A percentile compares a stretch with the other conserved stretches of the same genome.
These are phyloP conservation scores for Hyposoter didymator DNA, from an alignment of 2,888 invertebrate species.

Conservation along the genomic window DNA sequence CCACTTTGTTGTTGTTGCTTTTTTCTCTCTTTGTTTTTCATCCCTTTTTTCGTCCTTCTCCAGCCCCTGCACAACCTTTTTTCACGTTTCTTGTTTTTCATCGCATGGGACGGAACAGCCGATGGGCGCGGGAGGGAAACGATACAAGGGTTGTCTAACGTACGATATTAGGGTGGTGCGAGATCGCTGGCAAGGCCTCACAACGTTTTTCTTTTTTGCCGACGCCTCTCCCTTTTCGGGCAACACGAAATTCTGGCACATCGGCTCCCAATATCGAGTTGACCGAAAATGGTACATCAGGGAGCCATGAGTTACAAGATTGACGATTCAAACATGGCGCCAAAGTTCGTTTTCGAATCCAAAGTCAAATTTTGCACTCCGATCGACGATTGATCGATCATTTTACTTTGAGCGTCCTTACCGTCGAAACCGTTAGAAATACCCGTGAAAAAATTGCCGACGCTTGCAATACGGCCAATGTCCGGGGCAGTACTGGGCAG, in stretches of 20 bases:
- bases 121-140: not conserved
- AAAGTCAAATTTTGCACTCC: not conserved
- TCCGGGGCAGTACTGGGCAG: no score
- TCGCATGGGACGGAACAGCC: not conserved
- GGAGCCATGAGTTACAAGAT: not conserved
- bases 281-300: not conserved
- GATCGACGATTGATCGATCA: not conserved
- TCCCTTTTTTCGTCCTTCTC: not conserved
- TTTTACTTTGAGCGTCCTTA: not conserved
- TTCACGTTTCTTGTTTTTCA: conserved; percentile 3
- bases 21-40: not conserved
- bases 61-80: not conserved
- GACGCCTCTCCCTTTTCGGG: conserved; percentile 8
- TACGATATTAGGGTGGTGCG: not conserved
- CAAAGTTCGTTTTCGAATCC: not conserved
- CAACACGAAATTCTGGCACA: not conserved
- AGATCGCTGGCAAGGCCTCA: not conserved
- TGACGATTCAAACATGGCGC: not conserved
- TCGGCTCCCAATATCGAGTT: not conserved
- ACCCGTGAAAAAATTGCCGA: no score
- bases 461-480: no score
- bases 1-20: conserved; percentile 11
- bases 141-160: conserved; percentile 15
- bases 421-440: not conserved
- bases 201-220: not conserved